phyloP scores from a whole-genome alignment of 2,113 vertebrate genomes.

The Scomber japonicus region DNA sequence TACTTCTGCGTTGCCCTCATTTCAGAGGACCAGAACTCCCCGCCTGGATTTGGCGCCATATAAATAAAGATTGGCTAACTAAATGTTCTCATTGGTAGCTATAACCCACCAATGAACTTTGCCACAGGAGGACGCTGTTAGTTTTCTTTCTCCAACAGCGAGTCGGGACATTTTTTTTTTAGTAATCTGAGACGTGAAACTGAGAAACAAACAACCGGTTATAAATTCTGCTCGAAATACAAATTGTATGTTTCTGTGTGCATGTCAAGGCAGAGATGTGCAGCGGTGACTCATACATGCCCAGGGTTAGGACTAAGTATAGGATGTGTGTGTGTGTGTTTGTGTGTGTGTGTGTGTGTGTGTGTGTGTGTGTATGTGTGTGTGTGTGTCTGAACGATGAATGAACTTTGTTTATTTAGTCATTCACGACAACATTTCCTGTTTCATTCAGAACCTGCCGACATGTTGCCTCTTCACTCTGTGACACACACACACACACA shows the following conservation, averaged over 20 bases:
- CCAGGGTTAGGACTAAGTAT: slow-evolving; percentile 1
- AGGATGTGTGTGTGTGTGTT: background rate
- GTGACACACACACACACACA: slow-evolving; percentile 25
- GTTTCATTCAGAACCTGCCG: slow-evolving; percentile 32
- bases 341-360: slow-evolving; percentile 1
- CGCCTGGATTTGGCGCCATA: too few relatives aligned
- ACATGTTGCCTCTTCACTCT: slow-evolving; percentile 11
- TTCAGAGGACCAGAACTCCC: too few relatives aligned
- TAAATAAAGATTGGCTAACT: too few relatives aligned
- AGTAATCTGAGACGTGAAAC: too few relatives aligned
- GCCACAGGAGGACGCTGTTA: too few relatives aligned
- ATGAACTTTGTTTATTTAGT: slow-evolving; percentile 24
- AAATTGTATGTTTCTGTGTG: background rate
- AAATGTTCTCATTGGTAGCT: too few relatives aligned
- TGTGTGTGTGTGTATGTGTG: background rate
- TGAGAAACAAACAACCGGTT: background rate
- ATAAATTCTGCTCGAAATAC: background rate
- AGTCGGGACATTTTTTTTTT: too few relatives aligned
- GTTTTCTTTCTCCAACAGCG: too few relatives aligned
- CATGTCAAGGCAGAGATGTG: background rate
- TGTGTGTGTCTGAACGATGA: slow-evolving; percentile 1
- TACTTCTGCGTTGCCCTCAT: too few relatives aligned
- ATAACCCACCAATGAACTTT: too few relatives aligned
- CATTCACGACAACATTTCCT: slow-evolving; percentile 21
- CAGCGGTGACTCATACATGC: slow-evolving; percentile 2